Conservation (phyloP, 2,888 invertebrate genomes). For the Dyspetes luteomarginatus region DNA sequence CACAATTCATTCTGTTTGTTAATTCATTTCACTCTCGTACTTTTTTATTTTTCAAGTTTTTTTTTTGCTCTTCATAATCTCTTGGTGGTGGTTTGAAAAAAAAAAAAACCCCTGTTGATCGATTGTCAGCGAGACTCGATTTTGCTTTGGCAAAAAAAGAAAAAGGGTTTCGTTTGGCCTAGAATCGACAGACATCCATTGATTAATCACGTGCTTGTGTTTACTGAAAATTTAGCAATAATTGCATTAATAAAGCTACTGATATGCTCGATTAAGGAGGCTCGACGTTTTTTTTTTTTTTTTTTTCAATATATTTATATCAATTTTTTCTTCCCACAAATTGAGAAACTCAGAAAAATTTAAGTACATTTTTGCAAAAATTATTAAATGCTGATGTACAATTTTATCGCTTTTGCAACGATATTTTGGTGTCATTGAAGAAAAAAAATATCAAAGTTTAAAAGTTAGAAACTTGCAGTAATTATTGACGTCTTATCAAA, state of each 20-base stretch:
- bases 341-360: too few species aligned
- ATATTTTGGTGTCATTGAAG: too few species aligned
- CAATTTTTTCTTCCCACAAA: too few species aligned
- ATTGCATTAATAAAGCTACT: background rate
- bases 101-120: background rate
- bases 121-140: background rate
- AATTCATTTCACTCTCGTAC: background rate
- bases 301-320: too few species aligned
- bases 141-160: background rate
- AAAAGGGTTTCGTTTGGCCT: background rate
- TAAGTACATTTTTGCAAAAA: too few species aligned
- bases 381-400: too few species aligned
- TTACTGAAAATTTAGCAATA: background rate
- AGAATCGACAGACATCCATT: background rate
- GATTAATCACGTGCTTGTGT: background rate
- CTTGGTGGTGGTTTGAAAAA: background rate
- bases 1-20: background rate
- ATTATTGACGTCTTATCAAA: too few species aligned
- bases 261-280: constrained; percentile 13
- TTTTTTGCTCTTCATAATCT: background rate
- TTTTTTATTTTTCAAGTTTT: background rate
- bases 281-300: too few species aligned
- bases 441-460: too few species aligned
- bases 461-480: too few species aligned
- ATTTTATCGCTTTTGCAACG: too few species aligned